Base-by-base conservation (phyloP, 2,113 vertebrate genomes). In the Vidua macroura region DNA sequence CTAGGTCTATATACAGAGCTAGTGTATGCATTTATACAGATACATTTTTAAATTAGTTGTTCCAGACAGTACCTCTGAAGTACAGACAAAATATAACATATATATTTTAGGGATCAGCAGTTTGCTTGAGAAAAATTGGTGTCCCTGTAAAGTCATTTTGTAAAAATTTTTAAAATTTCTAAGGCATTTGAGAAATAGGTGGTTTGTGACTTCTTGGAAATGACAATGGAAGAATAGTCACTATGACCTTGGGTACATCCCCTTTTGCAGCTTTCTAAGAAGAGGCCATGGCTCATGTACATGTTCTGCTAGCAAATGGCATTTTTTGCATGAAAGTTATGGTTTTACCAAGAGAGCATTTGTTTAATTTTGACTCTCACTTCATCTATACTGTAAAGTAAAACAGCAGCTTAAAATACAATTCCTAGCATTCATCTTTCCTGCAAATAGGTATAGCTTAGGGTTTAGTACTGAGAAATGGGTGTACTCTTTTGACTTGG, bases 201-300 rank as follows among this genome's bases (percentile, higher is more conserved):
- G 7, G 19, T 10, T 80, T 83, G 20, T 48, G 20, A 62, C 35
- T 53, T 62, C 25, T 43, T 81, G 19, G 69, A 83, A 81, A 59
- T 53, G 8, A 6, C 27, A 46, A 2, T 12, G 13, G n/a, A 69
- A 49, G 19, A 78, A 52, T 13, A 83, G 21, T 64, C 25, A 33
- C 21, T 39, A 2, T 31, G 22, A 6, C 5, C 5, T 31, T 37
- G 43, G 10, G 10, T 37, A 9, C 17, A 30, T 79, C 13, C 72
- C 3, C 3, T 41, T 52, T 27, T 51, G 15, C 8, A 73, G 37
- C 22, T 37, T 80, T 68, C 58, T 79, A 35, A 73, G 30, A 55
- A 67, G 19, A 66, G 8, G 3, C 14, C 25, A 2, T 60, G 22
- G 48, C 20, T 83, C 0, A 0, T 49, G 11, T 37, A 24, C 23